phyloP scores from a whole-genome alignment of 2,797 vertebrate species.

The Coregonus sp. region DNA sequence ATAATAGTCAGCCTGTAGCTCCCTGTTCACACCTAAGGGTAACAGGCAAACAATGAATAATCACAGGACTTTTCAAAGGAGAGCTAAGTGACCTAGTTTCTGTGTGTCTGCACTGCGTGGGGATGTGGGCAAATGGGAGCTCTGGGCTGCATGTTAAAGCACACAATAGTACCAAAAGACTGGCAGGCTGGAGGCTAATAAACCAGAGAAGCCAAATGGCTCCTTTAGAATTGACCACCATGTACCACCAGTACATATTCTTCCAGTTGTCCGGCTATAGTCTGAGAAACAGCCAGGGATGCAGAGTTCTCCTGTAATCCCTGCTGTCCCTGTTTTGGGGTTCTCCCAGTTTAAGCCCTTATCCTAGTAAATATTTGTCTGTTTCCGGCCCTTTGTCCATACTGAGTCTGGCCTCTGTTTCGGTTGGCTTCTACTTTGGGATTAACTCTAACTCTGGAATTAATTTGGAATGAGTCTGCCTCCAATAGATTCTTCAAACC shows the following conservation, averaged over 20 bases:
- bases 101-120: background rate
- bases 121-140: background rate
- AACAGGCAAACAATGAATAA: conserved; percentile 3
- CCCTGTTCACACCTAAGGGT: background rate
- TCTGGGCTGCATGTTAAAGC: background rate
- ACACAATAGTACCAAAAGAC: background rate
- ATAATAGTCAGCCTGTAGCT: conserved; percentile 5
- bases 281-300: background rate
- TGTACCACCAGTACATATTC: background rate
- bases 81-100: conserved; percentile 28
- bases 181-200: background rate
- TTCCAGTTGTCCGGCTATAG: background rate
- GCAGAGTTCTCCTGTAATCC: background rate
- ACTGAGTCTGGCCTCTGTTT: background rate
- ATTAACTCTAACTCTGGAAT: background rate
- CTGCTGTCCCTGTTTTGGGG: background rate
- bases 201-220: conserved; percentile 3
- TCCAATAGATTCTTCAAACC: background rate
- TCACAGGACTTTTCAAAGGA: conserved; percentile 14
- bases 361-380: background rate
- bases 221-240: background rate
- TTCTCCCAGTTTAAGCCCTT: background rate
- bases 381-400: background rate
- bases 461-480: background rate
- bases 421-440: background rate